Evolutionary conservation across 1,140 invertebrate genomes (phyloP), one percentile per base, ranked within the genome.

Genomic region (Mylabris phalerata): DNA sequence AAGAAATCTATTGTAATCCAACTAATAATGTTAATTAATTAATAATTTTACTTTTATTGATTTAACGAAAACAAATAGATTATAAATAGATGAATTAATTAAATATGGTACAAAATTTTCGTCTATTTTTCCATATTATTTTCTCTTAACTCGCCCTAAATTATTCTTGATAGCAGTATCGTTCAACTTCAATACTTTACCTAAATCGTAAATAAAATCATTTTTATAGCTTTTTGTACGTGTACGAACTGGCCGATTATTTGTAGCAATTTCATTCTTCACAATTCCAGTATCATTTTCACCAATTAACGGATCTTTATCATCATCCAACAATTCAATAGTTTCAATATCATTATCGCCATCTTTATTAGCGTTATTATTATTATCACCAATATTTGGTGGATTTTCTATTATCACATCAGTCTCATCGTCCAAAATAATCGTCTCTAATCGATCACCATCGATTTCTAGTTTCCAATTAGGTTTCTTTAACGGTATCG

Each of bases 141-240:
- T 43, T 24, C 26, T 52, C 40, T 52, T 52, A 9, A 25, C 41
- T 52, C 19, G 41, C 4, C 9, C 45, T 7, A 32, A 3, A 32
- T 7, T 32, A n/a, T 26, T 54, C 10, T 54, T 54, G 6, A 46
- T 46, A 0, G 51, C 44, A 46, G 11, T 45, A 45, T 59, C 57
- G 4, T 57, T 57, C 9, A 59, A 40, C 41, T 59, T 59, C 45
- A 59, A 43, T 5, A 59, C 57, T 5, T 58, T 61, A 13, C 77
- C 77, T 55, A 84, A 69, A 72, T 85, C 84, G 67, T 86, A 86
- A 55, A 86, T 81, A 70, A 85, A 86, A 73, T 86, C 84, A 63
- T 83, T 80, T 66, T 82, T 85, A 3, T 82, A 77, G 50, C 60
- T 64, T 9, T 50, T 48, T 9, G 46, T 58, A 46, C 81, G 79